phyloP scores from a whole-genome alignment of 1,140 invertebrate genomes.

The Scaptomyza montana region DNA sequence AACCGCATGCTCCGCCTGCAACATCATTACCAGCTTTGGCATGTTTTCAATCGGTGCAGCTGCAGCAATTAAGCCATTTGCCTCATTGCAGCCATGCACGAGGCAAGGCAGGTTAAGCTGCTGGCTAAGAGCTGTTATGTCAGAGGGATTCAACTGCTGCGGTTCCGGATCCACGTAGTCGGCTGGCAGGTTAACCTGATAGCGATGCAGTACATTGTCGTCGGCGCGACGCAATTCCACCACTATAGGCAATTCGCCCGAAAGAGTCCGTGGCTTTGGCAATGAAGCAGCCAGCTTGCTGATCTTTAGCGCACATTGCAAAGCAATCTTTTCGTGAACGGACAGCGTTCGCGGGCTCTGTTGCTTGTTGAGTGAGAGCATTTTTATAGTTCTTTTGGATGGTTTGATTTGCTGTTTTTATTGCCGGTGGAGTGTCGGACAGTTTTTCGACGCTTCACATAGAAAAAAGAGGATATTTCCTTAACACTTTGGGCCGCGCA shows the following conservation, averaged over 20 bases:
- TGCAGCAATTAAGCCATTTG: not conserved
- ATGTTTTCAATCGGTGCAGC: no score
- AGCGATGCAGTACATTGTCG: conserved; percentile 43
- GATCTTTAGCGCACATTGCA: conserved; percentile 59
- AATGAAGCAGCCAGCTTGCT: conserved; percentile 37
- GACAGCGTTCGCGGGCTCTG: conserved; percentile 19
- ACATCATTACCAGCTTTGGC: conserved; percentile 29
- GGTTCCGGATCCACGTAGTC: not conserved
- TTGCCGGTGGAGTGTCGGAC: conserved; percentile 26
- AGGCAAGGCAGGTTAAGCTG: conserved; percentile 25
- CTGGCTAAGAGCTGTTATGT: conserved; percentile 25
- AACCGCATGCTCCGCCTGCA: conserved; percentile 38
- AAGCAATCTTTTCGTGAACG: conserved; percentile 58
- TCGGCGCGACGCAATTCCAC: conserved; percentile 59
- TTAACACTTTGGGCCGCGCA: conserved; percentile 52
- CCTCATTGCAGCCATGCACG: not conserved
- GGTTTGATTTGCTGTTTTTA: conserved; percentile 2
- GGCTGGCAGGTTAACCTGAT: conserved; percentile 58
- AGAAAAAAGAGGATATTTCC: conserved; percentile 49
- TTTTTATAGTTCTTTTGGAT: conserved; percentile 16
- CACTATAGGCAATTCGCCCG: conserved; percentile 55
- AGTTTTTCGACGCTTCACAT: conserved; percentile 51
- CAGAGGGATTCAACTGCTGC: conserved; percentile 9
- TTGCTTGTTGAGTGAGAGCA: conserved; percentile 41
- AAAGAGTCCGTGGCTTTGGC: conserved; percentile 40